These are phyloP conservation scores for Oceanodroma tethys DNA, from an alignment of 2,113 vertebrate species.

Conservation along the genomic window DNA sequence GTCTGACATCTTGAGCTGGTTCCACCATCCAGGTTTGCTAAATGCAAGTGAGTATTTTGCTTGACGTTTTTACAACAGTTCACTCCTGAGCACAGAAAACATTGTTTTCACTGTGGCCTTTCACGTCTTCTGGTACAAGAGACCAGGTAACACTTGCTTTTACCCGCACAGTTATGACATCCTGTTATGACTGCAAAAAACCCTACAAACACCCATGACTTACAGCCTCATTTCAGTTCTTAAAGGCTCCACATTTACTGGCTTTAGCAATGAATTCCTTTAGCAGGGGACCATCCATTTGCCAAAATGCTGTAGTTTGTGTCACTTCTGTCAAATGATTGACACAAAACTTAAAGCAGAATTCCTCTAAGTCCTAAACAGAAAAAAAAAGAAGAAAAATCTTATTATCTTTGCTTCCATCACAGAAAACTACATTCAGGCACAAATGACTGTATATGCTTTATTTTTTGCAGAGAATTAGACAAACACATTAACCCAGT, in stretches of 20 bases:
- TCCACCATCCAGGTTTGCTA: not conserved
- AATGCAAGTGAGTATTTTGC: not conserved
- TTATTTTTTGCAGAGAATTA: not conserved
- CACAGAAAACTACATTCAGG: not conserved
- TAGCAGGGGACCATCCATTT: slow-evolving; percentile 92
- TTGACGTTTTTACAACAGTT: not conserved
- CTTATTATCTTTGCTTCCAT: slow-evolving; percentile 35
- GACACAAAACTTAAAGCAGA: slow-evolving; percentile 98
- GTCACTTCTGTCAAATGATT: slow-evolving; percentile 98
- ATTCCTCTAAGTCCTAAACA: slow-evolving; percentile 94
- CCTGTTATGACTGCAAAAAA: not conserved
- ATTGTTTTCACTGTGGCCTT: not conserved
- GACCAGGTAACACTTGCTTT: not conserved
- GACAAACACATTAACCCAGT: not conserved
- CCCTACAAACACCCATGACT: not conserved
- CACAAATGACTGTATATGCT: not conserved
- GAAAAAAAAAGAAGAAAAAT: not conserved
- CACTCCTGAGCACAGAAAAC: not conserved
- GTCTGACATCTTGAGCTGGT: not conserved
- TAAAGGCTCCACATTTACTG: slow-evolving; percentile 96
- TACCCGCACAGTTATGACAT: not conserved
- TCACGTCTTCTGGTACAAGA: not conserved
- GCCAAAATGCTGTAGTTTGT: slow-evolving; percentile 94
- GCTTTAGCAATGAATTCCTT: slow-evolving; percentile 97
- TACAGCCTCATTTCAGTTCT: slow-evolving; percentile 82